Conservation (phyloP, 2,797 vertebrate species). For the Geotrypetes seraphini region DNA sequence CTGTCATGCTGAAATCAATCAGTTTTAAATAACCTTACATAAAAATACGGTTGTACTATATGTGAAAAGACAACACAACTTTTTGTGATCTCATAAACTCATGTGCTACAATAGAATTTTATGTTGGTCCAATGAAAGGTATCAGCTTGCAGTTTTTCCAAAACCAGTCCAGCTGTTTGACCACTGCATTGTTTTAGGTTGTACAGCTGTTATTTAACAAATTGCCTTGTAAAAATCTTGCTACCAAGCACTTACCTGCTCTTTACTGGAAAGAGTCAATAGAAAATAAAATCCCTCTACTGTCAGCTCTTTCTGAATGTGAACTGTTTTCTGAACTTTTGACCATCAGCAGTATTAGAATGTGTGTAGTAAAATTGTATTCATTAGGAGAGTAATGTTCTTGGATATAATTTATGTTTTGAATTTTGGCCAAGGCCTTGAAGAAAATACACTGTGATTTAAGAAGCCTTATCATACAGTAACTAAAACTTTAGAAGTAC, state of each 20-base stretch:
- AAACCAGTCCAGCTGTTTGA: too few species aligned
- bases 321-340: constrained; percentile 57
- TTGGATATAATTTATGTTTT: constrained; percentile 51
- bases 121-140: too few species aligned
- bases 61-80: too few species aligned
- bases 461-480: constrained; percentile 70
- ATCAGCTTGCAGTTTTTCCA: too few species aligned
- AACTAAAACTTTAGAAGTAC: constrained; percentile 60
- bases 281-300: too few species aligned
- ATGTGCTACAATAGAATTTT: too few species aligned
- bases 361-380: constrained; percentile 69
- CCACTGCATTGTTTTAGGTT: too few species aligned
- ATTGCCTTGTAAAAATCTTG: background rate
- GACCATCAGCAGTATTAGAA: constrained; percentile 73
- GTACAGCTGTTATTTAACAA: constrained; percentile 6
- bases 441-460: constrained; percentile 83
- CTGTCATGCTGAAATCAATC: too few species aligned
- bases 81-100: too few species aligned
- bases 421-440: constrained; percentile 57
- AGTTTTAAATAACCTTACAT: too few species aligned
- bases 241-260: background rate
- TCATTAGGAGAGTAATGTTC: constrained; percentile 60
- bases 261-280: too few species aligned
- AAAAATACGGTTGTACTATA: too few species aligned
- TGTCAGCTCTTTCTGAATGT: constrained; percentile 57